Conservation (phyloP, 1,140 invertebrate genomes). For the Drosophila trapezifrons region DNA sequence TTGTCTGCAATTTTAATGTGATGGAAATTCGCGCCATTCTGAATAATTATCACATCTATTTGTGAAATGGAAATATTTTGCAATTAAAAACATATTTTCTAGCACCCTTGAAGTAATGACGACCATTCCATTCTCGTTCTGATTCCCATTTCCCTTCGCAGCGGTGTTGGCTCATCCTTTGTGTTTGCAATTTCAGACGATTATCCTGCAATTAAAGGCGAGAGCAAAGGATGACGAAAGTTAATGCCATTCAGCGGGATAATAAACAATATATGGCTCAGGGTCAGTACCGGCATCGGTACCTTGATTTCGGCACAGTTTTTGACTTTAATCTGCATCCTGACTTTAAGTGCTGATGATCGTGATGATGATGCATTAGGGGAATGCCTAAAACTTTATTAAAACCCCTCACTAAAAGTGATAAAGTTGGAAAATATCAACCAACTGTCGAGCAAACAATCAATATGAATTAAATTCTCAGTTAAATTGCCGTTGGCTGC, state of each 20-base stretch:
- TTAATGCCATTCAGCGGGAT: conserved; percentile 15
- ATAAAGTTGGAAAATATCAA: conserved; percentile 19
- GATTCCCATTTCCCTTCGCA: conserved; percentile 13
- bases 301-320: not conserved
- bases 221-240: conserved; percentile 10
- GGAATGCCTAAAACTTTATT: not conserved
- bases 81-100: conserved; percentile 78
- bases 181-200: conserved; percentile 42
- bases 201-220: conserved; percentile 58
- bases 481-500: conserved; percentile 14
- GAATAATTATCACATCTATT: conserved; percentile 78
- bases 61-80: conserved; percentile 72
- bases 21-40: conserved; percentile 73
- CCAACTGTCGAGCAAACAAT: conserved; percentile 9
- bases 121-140: conserved; percentile 23
- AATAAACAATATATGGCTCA: conserved; percentile 2
- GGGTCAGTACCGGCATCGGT: not conserved
- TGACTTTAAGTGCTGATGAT: too few species aligned
- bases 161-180: conserved; percentile 33
- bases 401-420: not conserved
- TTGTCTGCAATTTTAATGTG: conserved; percentile 79
- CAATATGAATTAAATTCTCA: conserved; percentile 30
- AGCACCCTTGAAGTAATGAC: conserved; percentile 65
- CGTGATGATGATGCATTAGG: too few species aligned
- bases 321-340: too few species aligned